A percentile compares a stretch with the other conserved stretches of the same genome.
Evolutionary conservation across 1,140 invertebrate genomes (phyloP).

Genomic region (Pogonomyrmex barbatus): DNA sequence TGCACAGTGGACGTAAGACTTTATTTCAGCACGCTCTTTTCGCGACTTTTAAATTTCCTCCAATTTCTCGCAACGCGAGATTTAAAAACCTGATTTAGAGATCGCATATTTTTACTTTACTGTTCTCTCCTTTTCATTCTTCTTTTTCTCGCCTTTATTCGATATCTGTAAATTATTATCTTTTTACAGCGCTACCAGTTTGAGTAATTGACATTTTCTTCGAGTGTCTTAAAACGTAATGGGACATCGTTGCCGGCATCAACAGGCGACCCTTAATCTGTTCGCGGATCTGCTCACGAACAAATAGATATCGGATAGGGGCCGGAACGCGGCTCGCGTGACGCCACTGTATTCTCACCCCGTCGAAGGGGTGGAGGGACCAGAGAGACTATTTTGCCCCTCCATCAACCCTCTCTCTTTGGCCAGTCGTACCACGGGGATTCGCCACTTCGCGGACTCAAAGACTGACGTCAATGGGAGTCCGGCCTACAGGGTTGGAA

Average conservation of each 20-base stretch:
- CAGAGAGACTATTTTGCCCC: slow-evolving; percentile 18
- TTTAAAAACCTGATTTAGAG: too few relatives aligned
- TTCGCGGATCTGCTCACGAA: neutral
- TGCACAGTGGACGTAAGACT: too few relatives aligned
- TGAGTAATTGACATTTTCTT: too few relatives aligned
- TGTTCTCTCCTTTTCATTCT: neutral
- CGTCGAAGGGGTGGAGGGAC: neutral
- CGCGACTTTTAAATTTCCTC: too few relatives aligned
- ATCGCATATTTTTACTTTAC: neutral
- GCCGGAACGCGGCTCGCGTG: neutral
- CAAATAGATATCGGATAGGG: slow-evolving; percentile 19
- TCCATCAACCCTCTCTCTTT: slow-evolving; percentile 29
- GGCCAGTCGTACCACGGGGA: slow-evolving; percentile 50
- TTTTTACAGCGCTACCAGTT: neutral
- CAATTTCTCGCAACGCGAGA: too few relatives aligned
- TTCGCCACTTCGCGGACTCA: slow-evolving; percentile 69
- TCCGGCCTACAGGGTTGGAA: slow-evolving; percentile 40
- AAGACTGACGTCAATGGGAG: slow-evolving; percentile 73
- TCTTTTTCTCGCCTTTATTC: neutral
- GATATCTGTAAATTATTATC: neutral
- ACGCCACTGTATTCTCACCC: slow-evolving; percentile 56
- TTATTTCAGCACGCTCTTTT: too few relatives aligned
- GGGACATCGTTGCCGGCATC: neutral
- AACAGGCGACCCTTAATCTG: slow-evolving; percentile 17
- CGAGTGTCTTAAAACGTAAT: too few relatives aligned